Evolutionary conservation across 2,888 invertebrate genomes (phyloP), one percentile per base, ranked within the genome.

Genomic region (Nebria salina): DNA sequence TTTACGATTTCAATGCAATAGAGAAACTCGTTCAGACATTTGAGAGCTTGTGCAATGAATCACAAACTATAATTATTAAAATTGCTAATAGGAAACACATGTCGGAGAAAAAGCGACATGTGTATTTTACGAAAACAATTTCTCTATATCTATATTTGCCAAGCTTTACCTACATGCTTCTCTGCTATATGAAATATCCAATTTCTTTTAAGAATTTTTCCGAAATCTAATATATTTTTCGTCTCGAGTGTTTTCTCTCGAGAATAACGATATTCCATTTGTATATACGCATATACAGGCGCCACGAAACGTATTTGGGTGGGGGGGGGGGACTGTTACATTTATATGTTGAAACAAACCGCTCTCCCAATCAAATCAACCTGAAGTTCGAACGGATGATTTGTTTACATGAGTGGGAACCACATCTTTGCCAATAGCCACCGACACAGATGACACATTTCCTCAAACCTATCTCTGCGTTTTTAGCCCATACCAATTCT

Each of bases 341-440:
- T 87, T 86, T 87, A 86, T 87, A 87, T 87, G 87, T 86, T 86
- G 86, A 87, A 87, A 87, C 87, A 87, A 87, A 86, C 87, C 87
- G 86, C 87, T 87, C 54, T 6, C 86, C 86, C 85, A 84, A 84
- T 80, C 80, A 80, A 84, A 84, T 80, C 80, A 80, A 75, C 73
- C 75, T 64, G 20, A 73, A 79, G 79, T 79, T 79, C 73, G 78
- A n/a, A 9, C 15, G 64, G 65, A 70, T 80, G 80, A 80, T 80
- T 80, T 80, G 80, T 80, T 80, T 80, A 80, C 80, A 80, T 70
- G 80, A 75, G 75, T 66, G 9, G 74, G 74, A 74, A 79, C 79
- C 74, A 79, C 79, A 79, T 74, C 79, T 75, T 74, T 75, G 78
- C 78, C 78, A 73, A 72, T 43, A 66, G 15, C 34, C 5, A 34